Evolutionary conservation across 2,113 vertebrate species (phyloP), one percentile per base, ranked within the genome.

Genomic region (Phainopepla nitens): DNA sequence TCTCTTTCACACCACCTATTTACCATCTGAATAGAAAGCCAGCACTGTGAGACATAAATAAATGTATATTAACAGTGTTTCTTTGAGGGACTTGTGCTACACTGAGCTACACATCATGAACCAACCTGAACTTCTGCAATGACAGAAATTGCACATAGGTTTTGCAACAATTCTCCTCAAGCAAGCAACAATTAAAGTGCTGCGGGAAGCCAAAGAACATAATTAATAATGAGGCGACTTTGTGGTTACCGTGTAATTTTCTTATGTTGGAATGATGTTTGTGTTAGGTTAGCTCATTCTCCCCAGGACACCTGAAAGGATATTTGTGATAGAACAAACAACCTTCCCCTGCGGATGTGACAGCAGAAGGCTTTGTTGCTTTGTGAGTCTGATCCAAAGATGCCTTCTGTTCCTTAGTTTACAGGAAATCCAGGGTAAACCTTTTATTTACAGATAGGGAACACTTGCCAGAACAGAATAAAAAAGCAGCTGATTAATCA

Each of bases 401-500:
- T 90, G 82, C 90, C 91, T 96, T 96, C 96, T 94, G 97, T 87
- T 96, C 68, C 93, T 88, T 95, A 83, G 65, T 95, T 97, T 96
- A 96, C 89, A 97, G 91, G 93, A 98, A 98, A 98, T 93, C 69
- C 91, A 95, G 91, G 87, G 76, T 95, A 97, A 97, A 97, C 92
- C 96, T 97, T 98, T 97, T 98, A 96, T 98, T 98, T 98, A 96
- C 94, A 97, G 97, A 98, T 82, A 94, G 49, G 69, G 91, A 96
- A 94, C 56, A 64, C 80, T 97, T 97, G 97, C 97, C 97, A 97
- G 90, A 93, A 86, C 49, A 64, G 89, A 95, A 97, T 94, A 96
- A 97, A 97, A 97, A 95, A 94, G 44, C 89, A 94, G 86, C 94
- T 97, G 97, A 97, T 97, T 98, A 97, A 98, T 98, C 97, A 98